phyloP scores from a whole-genome alignment of 2,888 invertebrate species.

The Prosopocoilus inquinatus region DNA sequence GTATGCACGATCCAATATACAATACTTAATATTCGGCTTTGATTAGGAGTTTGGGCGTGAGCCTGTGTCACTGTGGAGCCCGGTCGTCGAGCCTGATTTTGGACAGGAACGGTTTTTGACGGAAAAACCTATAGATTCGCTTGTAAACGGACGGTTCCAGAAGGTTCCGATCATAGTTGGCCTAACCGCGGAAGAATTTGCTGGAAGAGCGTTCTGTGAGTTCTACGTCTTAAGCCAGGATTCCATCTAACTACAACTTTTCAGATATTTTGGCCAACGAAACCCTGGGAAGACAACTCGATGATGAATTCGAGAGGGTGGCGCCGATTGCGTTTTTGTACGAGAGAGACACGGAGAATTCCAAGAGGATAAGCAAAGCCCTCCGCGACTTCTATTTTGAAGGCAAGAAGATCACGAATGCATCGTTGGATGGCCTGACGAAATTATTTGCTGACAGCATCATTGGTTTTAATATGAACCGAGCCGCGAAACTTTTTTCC shows the following conservation, averaged over 20 bases:
- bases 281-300: constrained; percentile 54
- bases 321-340: constrained; percentile 66
- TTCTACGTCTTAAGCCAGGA: neutral
- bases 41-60: constrained; percentile 53
- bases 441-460: constrained; percentile 59
- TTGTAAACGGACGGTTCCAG: constrained; percentile 56
- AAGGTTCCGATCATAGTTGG: constrained; percentile 63
- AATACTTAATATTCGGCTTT: no score
- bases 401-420: constrained; percentile 46
- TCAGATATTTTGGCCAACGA: constrained; percentile 57
- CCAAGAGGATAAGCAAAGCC: constrained; percentile 53
- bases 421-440: constrained; percentile 47
- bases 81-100: constrained; percentile 63
- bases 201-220: constrained; percentile 58
- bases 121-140: constrained; percentile 58
- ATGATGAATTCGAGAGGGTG: constrained; percentile 59
- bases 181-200: constrained; percentile 65
- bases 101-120: constrained; percentile 64
- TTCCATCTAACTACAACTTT: neutral
- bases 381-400: constrained; percentile 56
- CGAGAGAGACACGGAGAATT: constrained; percentile 57
- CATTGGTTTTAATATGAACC: constrained; percentile 60
- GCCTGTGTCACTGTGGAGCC: constrained; percentile 57
- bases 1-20: constrained; percentile 5
- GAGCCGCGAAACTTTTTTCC: constrained; percentile 60